These are phyloP conservation scores for Campylomormyrus tamandua DNA, from an alignment of 2,113 vertebrate genomes.

Conservation along the genomic window DNA sequence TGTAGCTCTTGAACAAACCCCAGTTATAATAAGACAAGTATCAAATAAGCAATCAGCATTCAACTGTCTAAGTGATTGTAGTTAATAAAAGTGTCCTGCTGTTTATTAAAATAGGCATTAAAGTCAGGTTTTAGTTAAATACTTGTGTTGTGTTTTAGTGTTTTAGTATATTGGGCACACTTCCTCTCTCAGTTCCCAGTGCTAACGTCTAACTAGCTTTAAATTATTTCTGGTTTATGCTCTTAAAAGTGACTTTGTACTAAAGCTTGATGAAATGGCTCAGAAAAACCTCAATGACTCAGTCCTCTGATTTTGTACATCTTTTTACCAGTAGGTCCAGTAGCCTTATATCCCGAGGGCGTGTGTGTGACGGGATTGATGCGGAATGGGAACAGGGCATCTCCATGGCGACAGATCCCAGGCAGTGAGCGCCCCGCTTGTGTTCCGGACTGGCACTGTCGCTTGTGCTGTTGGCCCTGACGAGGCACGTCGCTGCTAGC, in stretches of 20 bases:
- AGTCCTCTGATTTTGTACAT: neutral
- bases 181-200: neutral
- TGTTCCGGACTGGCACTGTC: neutral
- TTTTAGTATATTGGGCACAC: neutral
- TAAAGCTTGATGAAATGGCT: neutral
- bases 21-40: neutral
- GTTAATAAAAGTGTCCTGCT: neutral
- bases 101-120: neutral
- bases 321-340: neutral
- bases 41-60: neutral
- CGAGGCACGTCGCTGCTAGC: neutral
- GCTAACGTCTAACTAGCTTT: neutral
- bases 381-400: neutral
- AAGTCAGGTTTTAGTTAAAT: conserved; percentile 1
- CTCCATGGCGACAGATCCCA: conserved; percentile 19
- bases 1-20: neutral
- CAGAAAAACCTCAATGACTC: neutral
- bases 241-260: neutral
- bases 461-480: neutral
- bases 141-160: neutral
- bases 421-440: neutral
- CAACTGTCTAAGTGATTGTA: neutral
- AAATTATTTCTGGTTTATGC: neutral
- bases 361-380: neutral
- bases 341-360: neutral